These are phyloP conservation scores for Fragum sueziense DNA, from an alignment of 2,888 invertebrate genomes.

Conservation along the genomic window DNA sequence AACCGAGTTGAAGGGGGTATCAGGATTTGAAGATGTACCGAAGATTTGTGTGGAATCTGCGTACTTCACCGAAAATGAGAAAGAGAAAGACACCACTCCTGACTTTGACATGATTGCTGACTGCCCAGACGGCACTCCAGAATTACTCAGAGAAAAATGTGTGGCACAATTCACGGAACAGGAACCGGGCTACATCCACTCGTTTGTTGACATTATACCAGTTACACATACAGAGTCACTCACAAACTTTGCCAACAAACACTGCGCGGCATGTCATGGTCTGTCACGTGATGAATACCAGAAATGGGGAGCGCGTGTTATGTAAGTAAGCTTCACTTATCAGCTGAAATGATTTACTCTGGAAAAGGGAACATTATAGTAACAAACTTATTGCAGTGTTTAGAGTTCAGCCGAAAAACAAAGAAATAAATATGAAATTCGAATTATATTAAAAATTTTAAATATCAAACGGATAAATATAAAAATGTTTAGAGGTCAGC, in stretches of 20 bases:
- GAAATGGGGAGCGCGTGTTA: too few species aligned
- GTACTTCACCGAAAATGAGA: neutral
- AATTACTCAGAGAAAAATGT: neutral
- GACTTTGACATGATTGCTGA: neutral
- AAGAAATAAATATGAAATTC: too few species aligned
- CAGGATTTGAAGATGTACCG: neutral
- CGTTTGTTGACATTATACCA: neutral
- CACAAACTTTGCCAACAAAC: neutral
- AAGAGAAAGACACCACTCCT: neutral
- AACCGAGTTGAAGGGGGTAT: neutral
- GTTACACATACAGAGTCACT: neutral
- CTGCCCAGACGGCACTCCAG: neutral
- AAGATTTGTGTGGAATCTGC: neutral
- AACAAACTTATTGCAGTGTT: too few species aligned
- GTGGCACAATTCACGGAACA: neutral
- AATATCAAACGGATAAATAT: too few species aligned
- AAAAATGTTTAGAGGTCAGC: too few species aligned
- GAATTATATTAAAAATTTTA: too few species aligned
- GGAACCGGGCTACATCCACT: neutral
- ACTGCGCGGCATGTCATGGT: neutral
- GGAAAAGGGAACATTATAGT: too few species aligned
- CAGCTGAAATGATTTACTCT: too few species aligned
- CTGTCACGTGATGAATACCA: neutral
- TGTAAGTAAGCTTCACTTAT: too few species aligned
- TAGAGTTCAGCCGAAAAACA: too few species aligned